Evolutionary conservation across 2,113 vertebrate genomes (phyloP), one percentile per base, ranked within the genome.

Genomic region (Numenius arquata): DNA sequence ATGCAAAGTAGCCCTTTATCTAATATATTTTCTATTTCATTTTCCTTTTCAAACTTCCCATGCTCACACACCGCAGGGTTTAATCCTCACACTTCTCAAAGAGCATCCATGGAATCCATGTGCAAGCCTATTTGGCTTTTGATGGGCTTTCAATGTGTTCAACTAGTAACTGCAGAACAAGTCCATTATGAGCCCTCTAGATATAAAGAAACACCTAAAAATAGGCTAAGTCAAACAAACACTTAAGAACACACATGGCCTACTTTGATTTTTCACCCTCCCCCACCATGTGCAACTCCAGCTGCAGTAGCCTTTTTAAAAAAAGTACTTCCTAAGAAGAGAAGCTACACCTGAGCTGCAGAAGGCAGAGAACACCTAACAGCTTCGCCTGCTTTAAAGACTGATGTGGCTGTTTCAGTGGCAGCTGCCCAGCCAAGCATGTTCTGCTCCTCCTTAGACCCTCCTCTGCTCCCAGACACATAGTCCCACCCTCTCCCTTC

Each of bases 41-140:
- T 38, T 59, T 90, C 71, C 63, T 91, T n/a, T 43, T 36, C 62
- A 59, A 67, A 38, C 25, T 26, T 20, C 62, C 38, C 2, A 1
- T 9, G 36, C 48, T 85, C 23, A 14, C 36, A 50, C 38, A 21
- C 25, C 10, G 2, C 0, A 0, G 0, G 25, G 41, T 29, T 89
- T 71, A 30, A 55, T 15, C 59, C 65, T 88, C 86, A 62, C 45
- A 15, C 26, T 18, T 30, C 52, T 56, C 66, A 1, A 74, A 30
- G 40, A 66, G 20, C 17, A 6, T 7, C 58, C 48, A 29, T 45
- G 68, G 41, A 53, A 79, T 32, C 55, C 32, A 16, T 1, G 3
- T 30, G 36, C 43, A 11, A 41, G 29, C 10, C 32, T 34, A 14
- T 65, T 5, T 47, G 45, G 32, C 55, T 68, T 72, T 34, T 15